Conservation (phyloP, 2,797 vertebrate genomes). For the Phoxinus dragarum region DNA sequence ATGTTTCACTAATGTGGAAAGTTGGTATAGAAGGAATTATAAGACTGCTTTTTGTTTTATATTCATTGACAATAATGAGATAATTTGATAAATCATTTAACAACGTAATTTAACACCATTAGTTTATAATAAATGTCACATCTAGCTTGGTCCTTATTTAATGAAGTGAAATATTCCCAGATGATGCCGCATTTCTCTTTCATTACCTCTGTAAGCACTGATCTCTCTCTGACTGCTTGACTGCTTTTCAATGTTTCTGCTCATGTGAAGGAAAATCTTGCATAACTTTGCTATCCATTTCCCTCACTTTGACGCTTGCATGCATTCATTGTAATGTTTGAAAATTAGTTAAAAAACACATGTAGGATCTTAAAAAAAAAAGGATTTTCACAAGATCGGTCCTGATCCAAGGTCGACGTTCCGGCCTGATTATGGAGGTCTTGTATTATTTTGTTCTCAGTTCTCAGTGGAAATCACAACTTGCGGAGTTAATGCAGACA, state of each 20-base stretch:
- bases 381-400: neutral
- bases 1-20: neutral
- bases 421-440: neutral
- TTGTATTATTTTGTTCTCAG: constrained; percentile 14
- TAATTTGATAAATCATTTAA: neutral
- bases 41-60: neutral
- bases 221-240: constrained; percentile 1
- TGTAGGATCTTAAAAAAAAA: neutral
- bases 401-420: neutral
- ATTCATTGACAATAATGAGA: constrained; percentile 1
- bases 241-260: neutral
- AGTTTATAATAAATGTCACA: constrained; percentile 18
- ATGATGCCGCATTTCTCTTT: neutral
- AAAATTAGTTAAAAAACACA: neutral
- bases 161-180: constrained; percentile 10
- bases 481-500: neutral
- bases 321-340: neutral
- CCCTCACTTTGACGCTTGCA: neutral
- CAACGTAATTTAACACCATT: constrained; percentile 16
- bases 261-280: neutral
- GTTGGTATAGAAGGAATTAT: neutral
- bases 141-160: constrained; percentile 14
- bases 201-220: neutral
- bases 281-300: neutral
- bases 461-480: constrained; percentile 21